These are phyloP conservation scores for Anguilla rostrata DNA, from an alignment of 2,113 vertebrate species.

Conservation along the genomic window DNA sequence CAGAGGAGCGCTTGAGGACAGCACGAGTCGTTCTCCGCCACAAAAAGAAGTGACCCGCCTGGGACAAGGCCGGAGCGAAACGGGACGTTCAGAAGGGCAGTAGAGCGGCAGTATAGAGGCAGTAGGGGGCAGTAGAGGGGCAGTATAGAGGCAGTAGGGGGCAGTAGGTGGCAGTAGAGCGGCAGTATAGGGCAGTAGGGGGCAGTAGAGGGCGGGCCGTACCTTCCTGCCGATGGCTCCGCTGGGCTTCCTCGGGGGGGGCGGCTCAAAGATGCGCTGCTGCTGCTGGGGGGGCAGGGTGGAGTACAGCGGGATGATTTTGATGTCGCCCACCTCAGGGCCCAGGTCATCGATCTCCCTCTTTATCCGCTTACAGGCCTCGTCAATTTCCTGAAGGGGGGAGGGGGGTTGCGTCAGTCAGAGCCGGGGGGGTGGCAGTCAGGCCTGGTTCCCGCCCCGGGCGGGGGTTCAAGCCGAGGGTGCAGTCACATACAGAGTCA, in stretches of 20 bases:
- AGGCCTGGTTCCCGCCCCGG: too few species aligned
- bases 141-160: background rate
- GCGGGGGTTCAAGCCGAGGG: too few species aligned
- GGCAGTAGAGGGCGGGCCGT: conserved; percentile 24
- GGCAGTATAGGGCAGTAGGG: background rate
- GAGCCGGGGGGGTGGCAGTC: background rate
- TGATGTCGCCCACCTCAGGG: conserved; percentile 93
- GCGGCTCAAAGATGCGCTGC: conserved; percentile 93
- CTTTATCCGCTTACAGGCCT: conserved; percentile 97
- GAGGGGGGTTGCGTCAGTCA: background rate
- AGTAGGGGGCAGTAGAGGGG: background rate
- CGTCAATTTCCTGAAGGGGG: conserved; percentile 88
- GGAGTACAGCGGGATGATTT: conserved; percentile 97
- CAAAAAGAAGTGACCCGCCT: too few species aligned
- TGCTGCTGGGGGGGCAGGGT: conserved; percentile 95
- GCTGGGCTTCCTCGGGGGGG: conserved; percentile 87
- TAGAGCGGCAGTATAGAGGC: too few species aligned
- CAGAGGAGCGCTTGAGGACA: too few species aligned
- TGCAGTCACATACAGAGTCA: too few species aligned
- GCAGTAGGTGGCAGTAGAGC: too few species aligned
- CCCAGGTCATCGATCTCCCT: conserved; percentile 93
- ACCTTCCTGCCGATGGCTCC: conserved; percentile 96
- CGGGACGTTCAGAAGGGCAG: too few species aligned
- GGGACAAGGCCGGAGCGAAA: too few species aligned
- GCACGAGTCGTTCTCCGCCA: too few species aligned